Evolutionary conservation across 2,797 vertebrate species (phyloP).

Genomic region (Thripadectes ignobilis): DNA sequence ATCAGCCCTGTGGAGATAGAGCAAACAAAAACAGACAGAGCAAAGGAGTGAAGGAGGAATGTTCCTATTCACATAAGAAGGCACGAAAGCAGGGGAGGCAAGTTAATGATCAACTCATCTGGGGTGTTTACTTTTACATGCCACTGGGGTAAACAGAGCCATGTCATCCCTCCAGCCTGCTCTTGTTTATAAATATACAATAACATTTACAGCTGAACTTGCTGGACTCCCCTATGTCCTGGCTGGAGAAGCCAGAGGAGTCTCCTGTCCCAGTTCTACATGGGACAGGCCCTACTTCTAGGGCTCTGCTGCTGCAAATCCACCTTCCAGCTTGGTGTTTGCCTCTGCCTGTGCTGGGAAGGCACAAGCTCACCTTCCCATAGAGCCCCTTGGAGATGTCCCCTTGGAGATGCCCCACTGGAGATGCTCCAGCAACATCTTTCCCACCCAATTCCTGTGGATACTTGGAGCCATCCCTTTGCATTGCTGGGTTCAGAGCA

Average conservation of each 20-base stretch:
- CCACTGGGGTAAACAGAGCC: slow-evolving; percentile 50
- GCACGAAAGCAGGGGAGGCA: slow-evolving; percentile 1
- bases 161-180: neutral
- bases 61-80: neutral
- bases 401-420: neutral
- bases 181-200: slow-evolving; percentile 25
- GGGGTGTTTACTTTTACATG: slow-evolving; percentile 54
- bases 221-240: neutral
- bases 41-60: neutral
- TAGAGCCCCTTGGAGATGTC: neutral
- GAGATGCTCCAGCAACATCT: accelerated
- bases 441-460: accelerated
- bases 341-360: neutral
- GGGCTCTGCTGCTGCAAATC: neutral
- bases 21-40: slow-evolving; percentile 59
- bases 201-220: slow-evolving; percentile 8
- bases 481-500: neutral
- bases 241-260: neutral
- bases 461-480: neutral
- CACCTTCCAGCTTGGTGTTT: neutral
- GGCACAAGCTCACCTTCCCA: neutral
- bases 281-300: neutral
- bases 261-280: neutral
- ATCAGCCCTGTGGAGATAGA: slow-evolving; percentile 66
- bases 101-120: slow-evolving; percentile 22